These are phyloP conservation scores for Mesaphorura yosii DNA, from an alignment of 1,140 invertebrate species.

Conservation along the genomic window DNA sequence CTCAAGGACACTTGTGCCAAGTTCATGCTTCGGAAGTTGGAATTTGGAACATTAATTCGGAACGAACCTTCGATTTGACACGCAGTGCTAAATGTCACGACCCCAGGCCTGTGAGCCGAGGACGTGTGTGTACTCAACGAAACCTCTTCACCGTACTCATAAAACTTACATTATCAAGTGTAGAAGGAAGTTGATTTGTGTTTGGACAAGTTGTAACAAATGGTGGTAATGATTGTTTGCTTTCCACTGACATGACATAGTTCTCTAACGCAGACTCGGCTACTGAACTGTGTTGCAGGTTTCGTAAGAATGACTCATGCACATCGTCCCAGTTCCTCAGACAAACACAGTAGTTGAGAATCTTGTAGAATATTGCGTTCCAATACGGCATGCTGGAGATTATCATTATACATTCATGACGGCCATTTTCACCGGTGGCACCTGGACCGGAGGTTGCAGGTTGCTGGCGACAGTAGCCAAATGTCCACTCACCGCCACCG, in stretches of 20 bases:
- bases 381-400: constrained; percentile 75
- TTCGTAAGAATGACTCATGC: background rate
- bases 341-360: constrained; percentile 44
- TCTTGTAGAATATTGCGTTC: constrained; percentile 87
- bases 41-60: background rate
- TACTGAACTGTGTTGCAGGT: no score
- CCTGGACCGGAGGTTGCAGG: constrained; percentile 60
- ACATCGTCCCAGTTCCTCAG: constrained; percentile 32
- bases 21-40: background rate
- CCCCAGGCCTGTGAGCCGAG: no score
- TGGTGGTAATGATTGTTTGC: constrained; percentile 46
- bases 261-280: no score
- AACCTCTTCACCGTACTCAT: no score
- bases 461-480: constrained; percentile 88
- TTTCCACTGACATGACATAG: no score
- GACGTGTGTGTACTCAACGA: no score
- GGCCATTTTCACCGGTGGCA: constrained; percentile 42
- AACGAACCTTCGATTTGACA: background rate
- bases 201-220: constrained; percentile 66
- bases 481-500: constrained; percentile 86
- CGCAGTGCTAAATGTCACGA: no score
- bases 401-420: constrained; percentile 52
- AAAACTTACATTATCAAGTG: constrained; percentile 83
- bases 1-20: background rate
- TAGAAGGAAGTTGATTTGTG: constrained; percentile 70